Evolutionary conservation across 2,888 invertebrate genomes (phyloP).

Genomic region (Pandemis corylana): DNA sequence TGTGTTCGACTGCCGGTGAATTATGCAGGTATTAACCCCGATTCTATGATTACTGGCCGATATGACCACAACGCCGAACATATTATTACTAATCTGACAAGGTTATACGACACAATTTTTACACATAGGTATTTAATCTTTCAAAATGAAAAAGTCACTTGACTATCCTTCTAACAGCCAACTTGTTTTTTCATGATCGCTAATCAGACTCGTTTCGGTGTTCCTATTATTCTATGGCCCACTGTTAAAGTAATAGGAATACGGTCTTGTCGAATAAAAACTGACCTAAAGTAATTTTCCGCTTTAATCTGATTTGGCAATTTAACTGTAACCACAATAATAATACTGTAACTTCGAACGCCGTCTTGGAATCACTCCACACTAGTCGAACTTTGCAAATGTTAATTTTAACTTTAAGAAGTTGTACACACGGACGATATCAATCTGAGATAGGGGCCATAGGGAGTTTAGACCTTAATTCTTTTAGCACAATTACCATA

Average conservation of each 20-base stretch:
- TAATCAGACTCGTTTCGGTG: conserved; percentile 14
- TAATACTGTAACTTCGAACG: not conserved
- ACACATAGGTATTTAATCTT: not conserved
- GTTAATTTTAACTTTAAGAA: not conserved
- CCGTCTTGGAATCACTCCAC: not conserved
- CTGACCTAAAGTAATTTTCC: conserved; percentile 20
- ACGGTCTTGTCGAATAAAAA: conserved; percentile 18
- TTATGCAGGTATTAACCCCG: conserved; percentile 34
- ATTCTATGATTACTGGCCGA: conserved; percentile 2
- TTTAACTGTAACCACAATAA: conserved; percentile 17
- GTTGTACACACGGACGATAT: not conserved
- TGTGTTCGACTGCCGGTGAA: conserved; percentile 28
- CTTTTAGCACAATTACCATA: not conserved
- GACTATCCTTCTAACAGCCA: not conserved
- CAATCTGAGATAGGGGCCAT: not conserved
- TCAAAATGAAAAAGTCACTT: not conserved
- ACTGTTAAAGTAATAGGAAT: conserved; percentile 18
- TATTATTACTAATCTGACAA: conserved; percentile 6
- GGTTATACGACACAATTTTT: not conserved
- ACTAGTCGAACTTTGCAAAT: not conserved
- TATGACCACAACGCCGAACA: not conserved
- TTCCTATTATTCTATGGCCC: conserved; percentile 8
- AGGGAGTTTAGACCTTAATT: not conserved
- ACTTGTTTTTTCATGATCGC: not conserved
- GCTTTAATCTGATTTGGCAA: conserved; percentile 25